Percentiles rank a stretch among this genome's conserved stretches.
Conservation (phyloP, 1,140 invertebrate genomes). For the Dendroctonus ponderosae region DNA sequence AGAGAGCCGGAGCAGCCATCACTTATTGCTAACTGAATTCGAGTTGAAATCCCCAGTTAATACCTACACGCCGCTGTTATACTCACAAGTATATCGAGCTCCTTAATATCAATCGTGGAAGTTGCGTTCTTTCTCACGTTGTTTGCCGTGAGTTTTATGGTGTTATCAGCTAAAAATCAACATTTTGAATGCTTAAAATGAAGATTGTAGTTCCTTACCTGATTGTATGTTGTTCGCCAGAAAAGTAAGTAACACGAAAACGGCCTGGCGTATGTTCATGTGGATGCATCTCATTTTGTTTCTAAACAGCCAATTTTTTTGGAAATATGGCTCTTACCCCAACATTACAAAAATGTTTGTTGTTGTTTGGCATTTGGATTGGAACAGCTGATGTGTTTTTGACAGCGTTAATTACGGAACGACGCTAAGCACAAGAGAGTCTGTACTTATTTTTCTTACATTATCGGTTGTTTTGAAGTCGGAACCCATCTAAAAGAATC, state of each 20-base stretch:
- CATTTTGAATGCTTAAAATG: slow-evolving; percentile 5
- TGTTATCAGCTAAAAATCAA: slow-evolving; percentile 38
- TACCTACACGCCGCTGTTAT: background rate
- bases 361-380: too few species aligned
- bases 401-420: too few species aligned
- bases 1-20: too few species aligned
- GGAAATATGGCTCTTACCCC: background rate
- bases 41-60: too few species aligned
- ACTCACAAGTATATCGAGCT: slow-evolving; percentile 40
- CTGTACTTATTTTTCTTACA: too few species aligned
- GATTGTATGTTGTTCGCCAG: slow-evolving; percentile 52
- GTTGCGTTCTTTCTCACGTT: slow-evolving; percentile 30
- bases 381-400: too few species aligned
- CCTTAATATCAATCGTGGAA: slow-evolving; percentile 35
- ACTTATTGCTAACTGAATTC: too few species aligned
- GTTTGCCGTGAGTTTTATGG: slow-evolving; percentile 13
- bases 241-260: slow-evolving; percentile 51
- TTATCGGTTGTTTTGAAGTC: too few species aligned
- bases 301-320: background rate
- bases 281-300: slow-evolving; percentile 52
- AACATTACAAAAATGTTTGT: too few species aligned
- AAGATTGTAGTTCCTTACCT: slow-evolving; percentile 43
- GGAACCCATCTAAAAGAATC: too few species aligned
- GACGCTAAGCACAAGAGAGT: too few species aligned
- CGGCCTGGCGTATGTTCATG: slow-evolving; percentile 52